Evolutionary conservation across 2,113 vertebrate species (phyloP).

Genomic region (Potamarius usumacintae): DNA sequence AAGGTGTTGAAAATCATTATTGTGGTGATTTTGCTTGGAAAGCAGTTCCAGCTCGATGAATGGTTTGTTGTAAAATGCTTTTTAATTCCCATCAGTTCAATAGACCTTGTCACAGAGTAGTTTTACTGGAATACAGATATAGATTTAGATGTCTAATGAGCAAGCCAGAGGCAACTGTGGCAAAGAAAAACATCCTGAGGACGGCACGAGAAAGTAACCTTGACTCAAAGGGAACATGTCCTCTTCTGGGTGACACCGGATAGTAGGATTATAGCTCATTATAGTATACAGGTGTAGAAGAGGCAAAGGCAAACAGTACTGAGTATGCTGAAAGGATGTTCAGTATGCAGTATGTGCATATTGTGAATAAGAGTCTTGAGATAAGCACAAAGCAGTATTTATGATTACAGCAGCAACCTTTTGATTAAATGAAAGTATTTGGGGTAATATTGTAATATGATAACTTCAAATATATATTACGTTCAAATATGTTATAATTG

Average conservation of each 20-base stretch:
- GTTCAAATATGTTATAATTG: neutral
- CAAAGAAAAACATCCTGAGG: conserved; percentile 3
- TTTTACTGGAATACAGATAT: neutral
- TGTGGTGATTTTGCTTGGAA: neutral
- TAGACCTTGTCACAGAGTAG: neutral
- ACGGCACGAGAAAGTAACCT: neutral
- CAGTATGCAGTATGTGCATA: neutral
- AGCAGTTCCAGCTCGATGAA: neutral
- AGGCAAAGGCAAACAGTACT: neutral
- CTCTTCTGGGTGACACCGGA: conserved; percentile 3
- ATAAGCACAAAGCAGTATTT: neutral
- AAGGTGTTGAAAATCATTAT: neutral
- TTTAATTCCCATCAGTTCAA: neutral
- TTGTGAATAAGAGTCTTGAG: neutral
- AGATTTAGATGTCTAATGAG: neutral
- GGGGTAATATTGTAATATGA: neutral
- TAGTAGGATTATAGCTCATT: conserved; percentile 3
- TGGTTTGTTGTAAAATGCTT: neutral
- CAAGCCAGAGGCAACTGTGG: neutral
- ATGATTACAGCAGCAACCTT: neutral
- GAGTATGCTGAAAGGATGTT: neutral
- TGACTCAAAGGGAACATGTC: neutral
- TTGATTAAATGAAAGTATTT: neutral
- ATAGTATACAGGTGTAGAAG: neutral
- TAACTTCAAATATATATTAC: neutral